A percentile compares a stretch with the other conserved stretches of the same genome.
These are phyloP conservation scores for Cichladusa arquata DNA, from an alignment of 2,113 vertebrate genomes.

Conservation along the genomic window DNA sequence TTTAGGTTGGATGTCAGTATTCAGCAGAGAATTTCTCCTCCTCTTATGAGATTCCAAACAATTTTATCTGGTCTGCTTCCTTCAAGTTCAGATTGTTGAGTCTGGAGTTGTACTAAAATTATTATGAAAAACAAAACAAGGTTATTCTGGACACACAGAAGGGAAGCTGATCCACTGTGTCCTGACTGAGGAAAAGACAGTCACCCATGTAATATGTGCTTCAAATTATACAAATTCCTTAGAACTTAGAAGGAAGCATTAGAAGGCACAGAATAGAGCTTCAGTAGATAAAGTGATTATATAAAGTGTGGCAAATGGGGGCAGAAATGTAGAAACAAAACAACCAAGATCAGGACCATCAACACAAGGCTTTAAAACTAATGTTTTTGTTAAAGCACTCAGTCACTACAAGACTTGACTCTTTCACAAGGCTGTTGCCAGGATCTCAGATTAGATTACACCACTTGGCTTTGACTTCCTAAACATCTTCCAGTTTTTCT, in stretches of 20 bases:
- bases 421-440: background rate
- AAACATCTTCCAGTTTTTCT: background rate
- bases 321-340: background rate
- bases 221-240: background rate
- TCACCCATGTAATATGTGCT: background rate
- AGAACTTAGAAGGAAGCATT: background rate
- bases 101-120: slow-evolving; percentile 1
- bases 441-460: background rate
- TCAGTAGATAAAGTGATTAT: background rate
- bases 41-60: background rate
- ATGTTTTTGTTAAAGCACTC: background rate
- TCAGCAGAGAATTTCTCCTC: background rate
- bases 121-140: background rate
- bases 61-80: slow-evolving; percentile 23
- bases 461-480: slow-evolving; percentile 3
- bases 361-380: background rate
- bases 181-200: background rate
- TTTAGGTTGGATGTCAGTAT: background rate
- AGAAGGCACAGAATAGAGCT: background rate
- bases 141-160: background rate
- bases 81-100: background rate
- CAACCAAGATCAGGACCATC: background rate
- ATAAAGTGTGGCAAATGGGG: background rate
- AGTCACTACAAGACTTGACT: background rate
- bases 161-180: background rate